Evolutionary conservation across 2,888 invertebrate species (phyloP), one percentile per base, ranked within the genome.

Genomic region (Phania funesta): DNA sequence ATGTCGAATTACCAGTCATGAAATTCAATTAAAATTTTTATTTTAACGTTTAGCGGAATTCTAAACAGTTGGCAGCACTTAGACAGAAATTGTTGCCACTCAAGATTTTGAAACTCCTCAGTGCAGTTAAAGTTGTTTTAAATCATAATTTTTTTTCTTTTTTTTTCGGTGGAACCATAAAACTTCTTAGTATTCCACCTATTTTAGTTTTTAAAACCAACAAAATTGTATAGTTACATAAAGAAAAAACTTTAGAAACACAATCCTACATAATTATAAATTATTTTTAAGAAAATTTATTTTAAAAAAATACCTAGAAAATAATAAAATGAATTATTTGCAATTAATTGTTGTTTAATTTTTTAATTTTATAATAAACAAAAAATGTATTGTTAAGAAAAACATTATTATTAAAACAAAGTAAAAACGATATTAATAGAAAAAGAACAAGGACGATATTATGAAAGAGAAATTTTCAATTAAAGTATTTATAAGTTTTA

Each of bases 271-370:
- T 20, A 13, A 62, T 62, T 24, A 64, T 16, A 54, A 67, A 60
- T 71, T 64, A 73, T 35, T 58, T 62, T 74, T 70, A 82, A 78
- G 77, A 82, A 46, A 9, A 56, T 52, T 50, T 65, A 67, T 52
- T 52, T 24, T 54, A 64, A 67, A 32, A 48, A 56, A 50, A 54
- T 58, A 26, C 1, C 9, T 58, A 67, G 41, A 20, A 65, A 54
- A 67, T 67, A 70, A 56, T 44, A 9, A 64, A 64, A 41, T 20
- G n/a, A 26, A 38, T 44, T 11, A 54, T 73, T 54, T 77, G 58
- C 76, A 81, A 81, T 81, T 81, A 81, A 68, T 68, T 82, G 82
- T 82, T 82, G 56, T 74, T 75, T 64, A 46, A 46, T 74, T 74
- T 38, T 82, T 56, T 77, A 62, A 50, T 65, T 73, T 73, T 79